Conservation (phyloP, 2,113 vertebrate genomes). For the Pongo pygmaeus region DNA sequence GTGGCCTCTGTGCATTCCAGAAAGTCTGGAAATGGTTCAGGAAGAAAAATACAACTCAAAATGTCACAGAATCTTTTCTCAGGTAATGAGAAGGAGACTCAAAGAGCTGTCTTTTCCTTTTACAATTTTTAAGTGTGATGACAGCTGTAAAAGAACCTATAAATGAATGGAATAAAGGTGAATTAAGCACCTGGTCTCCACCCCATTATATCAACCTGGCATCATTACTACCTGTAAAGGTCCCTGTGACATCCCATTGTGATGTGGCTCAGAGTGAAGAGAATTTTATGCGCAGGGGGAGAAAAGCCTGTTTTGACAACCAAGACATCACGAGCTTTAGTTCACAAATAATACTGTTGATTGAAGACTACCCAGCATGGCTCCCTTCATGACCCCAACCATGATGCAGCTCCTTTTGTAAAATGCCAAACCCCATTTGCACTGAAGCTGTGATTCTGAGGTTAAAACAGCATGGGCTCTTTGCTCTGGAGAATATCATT, state of each 20-base stretch:
- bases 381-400: conserved; percentile 15
- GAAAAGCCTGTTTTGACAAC: conserved; percentile 58
- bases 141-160: conserved; percentile 50
- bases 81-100: not conserved
- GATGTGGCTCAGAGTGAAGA: conserved; percentile 49
- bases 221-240: conserved; percentile 60
- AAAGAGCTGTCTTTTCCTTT: not conserved
- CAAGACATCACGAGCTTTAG: conserved; percentile 57
- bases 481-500: not conserved
- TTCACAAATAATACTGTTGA: conserved; percentile 58
- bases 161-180: conserved; percentile 54
- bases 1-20: not conserved
- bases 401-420: conserved; percentile 4
- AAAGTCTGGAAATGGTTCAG: not conserved
- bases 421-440: not conserved
- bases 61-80: not conserved
- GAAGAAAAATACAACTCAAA: not conserved
- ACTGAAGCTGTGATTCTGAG: not conserved
- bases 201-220: conserved; percentile 70
- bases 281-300: conserved; percentile 9
- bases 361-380: not conserved
- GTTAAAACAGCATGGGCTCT: not conserved
- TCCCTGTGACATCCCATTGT: conserved; percentile 34
- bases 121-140: not conserved
- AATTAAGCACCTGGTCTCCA: conserved; percentile 39